Percentiles rank a stretch among this genome's conserved stretches.
Conservation (phyloP, 1,140 invertebrate genomes). For the Galleria mellonella region DNA sequence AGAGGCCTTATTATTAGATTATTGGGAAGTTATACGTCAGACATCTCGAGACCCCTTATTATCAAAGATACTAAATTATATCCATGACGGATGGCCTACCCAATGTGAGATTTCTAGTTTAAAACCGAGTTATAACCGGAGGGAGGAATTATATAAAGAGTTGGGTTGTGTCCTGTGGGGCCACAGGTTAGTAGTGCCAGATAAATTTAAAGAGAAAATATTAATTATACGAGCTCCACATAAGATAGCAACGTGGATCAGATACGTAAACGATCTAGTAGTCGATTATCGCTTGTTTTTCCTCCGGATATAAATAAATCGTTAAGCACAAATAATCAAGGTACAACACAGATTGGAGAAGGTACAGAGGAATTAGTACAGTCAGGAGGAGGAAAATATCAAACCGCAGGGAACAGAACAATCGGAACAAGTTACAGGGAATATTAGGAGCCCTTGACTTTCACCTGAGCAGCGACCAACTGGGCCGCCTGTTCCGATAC, state of each 20-base stretch:
- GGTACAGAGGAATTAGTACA: too few relatives aligned
- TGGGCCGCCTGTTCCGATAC: too few relatives aligned
- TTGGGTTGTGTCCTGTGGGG: conserved; percentile 16
- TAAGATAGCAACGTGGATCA: not conserved
- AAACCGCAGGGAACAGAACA: too few relatives aligned
- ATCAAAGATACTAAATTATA: conserved; percentile 19
- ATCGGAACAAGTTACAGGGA: too few relatives aligned
- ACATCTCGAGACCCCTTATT: conserved; percentile 20
- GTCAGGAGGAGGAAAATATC: too few relatives aligned
- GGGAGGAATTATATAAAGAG: conserved; percentile 13
- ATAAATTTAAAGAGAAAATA: conserved; percentile 29
- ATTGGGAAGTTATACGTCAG: conserved; percentile 15
- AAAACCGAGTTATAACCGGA: conserved; percentile 12
- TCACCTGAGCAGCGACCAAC: too few relatives aligned
- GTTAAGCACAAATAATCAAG: too few relatives aligned
- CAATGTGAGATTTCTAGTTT: conserved; percentile 4
- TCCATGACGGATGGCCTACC: conserved; percentile 24
- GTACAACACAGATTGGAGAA: too few relatives aligned
- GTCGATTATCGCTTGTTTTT: too few relatives aligned
- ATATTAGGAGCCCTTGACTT: too few relatives aligned
- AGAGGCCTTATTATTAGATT: conserved; percentile 15
- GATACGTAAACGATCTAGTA: not conserved
- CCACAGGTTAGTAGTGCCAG: conserved; percentile 38
- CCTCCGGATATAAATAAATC: too few relatives aligned
- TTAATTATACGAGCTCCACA: conserved; percentile 24